These are phyloP conservation scores for Camponotus vicinus DNA, from an alignment of 1,140 invertebrate species.

Conservation along the genomic window DNA sequence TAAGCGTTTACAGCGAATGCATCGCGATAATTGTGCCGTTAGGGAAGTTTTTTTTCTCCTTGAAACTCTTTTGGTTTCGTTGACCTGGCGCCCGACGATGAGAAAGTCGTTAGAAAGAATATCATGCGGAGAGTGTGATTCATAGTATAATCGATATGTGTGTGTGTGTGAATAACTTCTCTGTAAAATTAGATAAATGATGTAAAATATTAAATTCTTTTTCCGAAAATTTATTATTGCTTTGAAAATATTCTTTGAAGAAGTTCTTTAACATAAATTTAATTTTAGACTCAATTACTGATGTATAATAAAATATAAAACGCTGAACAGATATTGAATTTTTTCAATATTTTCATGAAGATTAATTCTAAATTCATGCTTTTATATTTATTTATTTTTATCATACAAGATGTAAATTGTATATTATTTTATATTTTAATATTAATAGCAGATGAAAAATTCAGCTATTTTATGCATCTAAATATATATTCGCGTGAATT, in stretches of 20 bases:
- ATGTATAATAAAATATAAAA: neutral
- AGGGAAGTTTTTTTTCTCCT: neutral
- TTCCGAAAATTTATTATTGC: neutral
- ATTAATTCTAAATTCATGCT: neutral
- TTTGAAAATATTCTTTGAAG: neutral
- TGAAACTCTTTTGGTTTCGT: neutral
- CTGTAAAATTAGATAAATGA: neutral
- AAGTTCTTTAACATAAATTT: neutral
- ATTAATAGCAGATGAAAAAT: neutral
- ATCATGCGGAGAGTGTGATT: neutral
- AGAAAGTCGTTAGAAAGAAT: neutral
- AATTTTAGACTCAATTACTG: neutral
- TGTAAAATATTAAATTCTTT: neutral
- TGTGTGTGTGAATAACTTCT: neutral
- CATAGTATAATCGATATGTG: neutral
- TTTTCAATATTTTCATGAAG: neutral
- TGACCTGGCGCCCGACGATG: neutral
- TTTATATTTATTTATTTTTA: neutral
- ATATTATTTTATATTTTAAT: conserved; percentile 11
- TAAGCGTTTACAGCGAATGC: neutral
- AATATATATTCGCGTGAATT: neutral
- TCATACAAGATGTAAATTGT: neutral
- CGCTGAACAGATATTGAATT: neutral
- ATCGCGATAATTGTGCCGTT: neutral
- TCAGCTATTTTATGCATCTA: neutral